Percentiles rank a stretch among this genome's conserved stretches.
Evolutionary conservation across 2,797 vertebrate genomes (phyloP).

Genomic region (Aquila chrysaetos): DNA sequence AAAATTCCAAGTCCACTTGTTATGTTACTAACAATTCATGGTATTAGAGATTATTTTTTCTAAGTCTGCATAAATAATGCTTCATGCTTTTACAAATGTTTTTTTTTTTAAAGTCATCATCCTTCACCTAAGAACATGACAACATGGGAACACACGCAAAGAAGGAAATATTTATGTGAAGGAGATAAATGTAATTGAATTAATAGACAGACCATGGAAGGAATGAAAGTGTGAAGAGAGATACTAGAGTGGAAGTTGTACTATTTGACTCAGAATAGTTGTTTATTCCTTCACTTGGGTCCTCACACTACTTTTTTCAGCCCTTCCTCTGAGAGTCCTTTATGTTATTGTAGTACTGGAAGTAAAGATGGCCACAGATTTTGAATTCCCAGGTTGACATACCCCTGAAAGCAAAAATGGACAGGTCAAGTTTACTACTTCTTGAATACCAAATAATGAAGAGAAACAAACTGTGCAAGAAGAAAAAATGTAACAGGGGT

Average conservation of each 20-base stretch:
- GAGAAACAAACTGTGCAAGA: background rate
- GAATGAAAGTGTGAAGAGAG: background rate
- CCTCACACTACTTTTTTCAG: background rate
- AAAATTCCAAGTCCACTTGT: background rate
- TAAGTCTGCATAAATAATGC: background rate
- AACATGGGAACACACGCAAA: background rate
- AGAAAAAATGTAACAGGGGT: accelerated
- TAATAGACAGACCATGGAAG: background rate
- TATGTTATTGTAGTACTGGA: background rate
- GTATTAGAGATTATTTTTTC: background rate
- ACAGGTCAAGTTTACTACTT: background rate
- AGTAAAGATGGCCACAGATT: background rate
- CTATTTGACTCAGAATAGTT: background rate
- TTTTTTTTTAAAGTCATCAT: background rate
- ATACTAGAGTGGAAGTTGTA: background rate
- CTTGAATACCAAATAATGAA: background rate
- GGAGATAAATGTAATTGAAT: background rate
- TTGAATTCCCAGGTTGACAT: background rate
- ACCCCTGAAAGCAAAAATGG: background rate
- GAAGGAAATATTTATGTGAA: background rate
- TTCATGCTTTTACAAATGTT: background rate
- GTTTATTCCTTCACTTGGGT: background rate
- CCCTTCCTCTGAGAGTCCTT: background rate
- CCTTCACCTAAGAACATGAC: background rate
- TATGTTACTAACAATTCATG: background rate